phyloP scores from a whole-genome alignment of 2,113 vertebrate species.

The Halcyon malimbica region DNA sequence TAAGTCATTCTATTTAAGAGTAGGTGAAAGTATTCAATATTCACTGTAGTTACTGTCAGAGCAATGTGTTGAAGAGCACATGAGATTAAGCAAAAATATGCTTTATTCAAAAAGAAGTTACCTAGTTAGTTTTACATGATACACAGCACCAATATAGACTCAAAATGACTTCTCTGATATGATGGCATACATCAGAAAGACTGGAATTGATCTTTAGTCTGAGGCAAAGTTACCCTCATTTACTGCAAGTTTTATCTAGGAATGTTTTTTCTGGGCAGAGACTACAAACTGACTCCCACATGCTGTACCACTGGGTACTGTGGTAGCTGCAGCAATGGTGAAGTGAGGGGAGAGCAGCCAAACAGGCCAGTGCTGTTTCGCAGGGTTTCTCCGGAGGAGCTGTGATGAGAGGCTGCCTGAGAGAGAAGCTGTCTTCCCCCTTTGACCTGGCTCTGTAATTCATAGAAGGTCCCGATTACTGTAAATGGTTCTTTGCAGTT shows the following conservation, averaged over 20 bases:
- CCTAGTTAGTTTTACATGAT: not conserved
- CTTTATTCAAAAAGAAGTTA: not conserved
- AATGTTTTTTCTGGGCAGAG: not conserved
- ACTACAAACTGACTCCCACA: not conserved
- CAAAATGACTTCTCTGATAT: not conserved
- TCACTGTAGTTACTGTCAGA: not conserved
- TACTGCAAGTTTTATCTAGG: not conserved
- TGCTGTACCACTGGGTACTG: not conserved
- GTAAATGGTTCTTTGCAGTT: not conserved
- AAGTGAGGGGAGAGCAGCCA: not conserved
- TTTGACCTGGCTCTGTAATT: not conserved
- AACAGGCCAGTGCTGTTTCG: accelerated
- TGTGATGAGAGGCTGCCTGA: not conserved
- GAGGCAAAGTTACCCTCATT: not conserved
- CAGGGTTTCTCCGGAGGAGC: accelerated
- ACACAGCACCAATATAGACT: not conserved
- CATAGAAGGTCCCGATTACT: not conserved
- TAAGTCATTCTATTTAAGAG: not conserved
- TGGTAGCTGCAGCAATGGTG: not conserved
- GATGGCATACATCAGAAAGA: not conserved
- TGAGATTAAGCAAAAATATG: not conserved
- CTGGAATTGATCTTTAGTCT: not conserved
- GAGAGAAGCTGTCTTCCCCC: not conserved
- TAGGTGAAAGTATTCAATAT: not conserved
- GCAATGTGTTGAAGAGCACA: not conserved